These are phyloP conservation scores for roundworm (Caenorhabditis elegans) DNA, from an alignment of 1,140 invertebrate species.

Conservation along the genomic window WBcel235 BX284604.4:10452501-10453000, in stretches of 20 bases:
- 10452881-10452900: slow-evolving; percentile 46
- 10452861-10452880: slow-evolving; percentile 42
- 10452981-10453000: background rate
- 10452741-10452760: slow-evolving; percentile 51
- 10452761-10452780: slow-evolving; percentile 57
- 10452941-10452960: slow-evolving; percentile 20
- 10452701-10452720: no score
- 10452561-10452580: slow-evolving; percentile 51
- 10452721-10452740: no score
- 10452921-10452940: slow-evolving; percentile 37
- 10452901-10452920: slow-evolving; percentile 49
- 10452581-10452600: slow-evolving; percentile 54
- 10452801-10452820: slow-evolving; percentile 43
- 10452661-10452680: slow-evolving; percentile 53
- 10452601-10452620: slow-evolving; percentile 48
- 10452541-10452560: slow-evolving; percentile 48
- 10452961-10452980: background rate
- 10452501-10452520: background rate
- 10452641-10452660: slow-evolving; percentile 57
- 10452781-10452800: slow-evolving; percentile 56
- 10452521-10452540: slow-evolving; percentile 46
- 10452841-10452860: slow-evolving; percentile 37
- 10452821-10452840: slow-evolving; percentile 56
- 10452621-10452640: slow-evolving; percentile 57
- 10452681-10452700: slow-evolving; percentile 28